A percentile compares a stretch with the other conserved stretches of the same genome.
Conservation (phyloP, 53 echinoderm and acorn worm genomes). For the Pentamera pediparva region DNA sequence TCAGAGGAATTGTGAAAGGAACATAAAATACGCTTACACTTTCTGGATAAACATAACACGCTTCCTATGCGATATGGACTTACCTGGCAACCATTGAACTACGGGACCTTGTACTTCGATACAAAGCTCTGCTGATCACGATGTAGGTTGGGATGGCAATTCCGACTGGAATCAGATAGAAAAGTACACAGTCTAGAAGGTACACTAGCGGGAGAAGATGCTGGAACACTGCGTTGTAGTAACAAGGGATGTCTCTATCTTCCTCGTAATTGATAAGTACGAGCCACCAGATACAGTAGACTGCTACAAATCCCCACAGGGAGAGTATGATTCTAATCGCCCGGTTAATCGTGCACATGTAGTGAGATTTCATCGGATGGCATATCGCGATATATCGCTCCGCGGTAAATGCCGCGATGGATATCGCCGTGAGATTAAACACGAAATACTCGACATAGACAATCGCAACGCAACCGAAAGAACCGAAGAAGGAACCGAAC, state of each 20-base stretch:
- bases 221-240: slow-evolving; percentile 19
- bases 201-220: slow-evolving; percentile 34
- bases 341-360: slow-evolving; percentile 62
- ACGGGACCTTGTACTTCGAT: slow-evolving; percentile 44
- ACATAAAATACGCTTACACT: no score
- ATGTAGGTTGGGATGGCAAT: slow-evolving; percentile 47
- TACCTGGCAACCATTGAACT: slow-evolving; percentile 27
- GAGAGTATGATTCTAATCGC: slow-evolving; percentile 57
- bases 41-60: not conserved
- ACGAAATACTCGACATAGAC: slow-evolving; percentile 56
- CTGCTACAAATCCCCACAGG: slow-evolving; percentile 46
- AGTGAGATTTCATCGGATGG: slow-evolving; percentile 63
- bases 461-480: slow-evolving; percentile 36
- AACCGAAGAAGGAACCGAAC: slow-evolving; percentile 47
- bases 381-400: slow-evolving; percentile 74
- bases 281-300: slow-evolving; percentile 47
- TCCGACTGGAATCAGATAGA: slow-evolving; percentile 50
- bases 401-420: slow-evolving; percentile 67
- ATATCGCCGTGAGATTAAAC: slow-evolving; percentile 58
- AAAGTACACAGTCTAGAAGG: slow-evolving; percentile 50
- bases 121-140: slow-evolving; percentile 51
- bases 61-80: not conserved
- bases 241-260: not conserved
- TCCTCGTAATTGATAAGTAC: slow-evolving; percentile 34
- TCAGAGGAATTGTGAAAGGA: no score